Evolutionary conservation across 2,797 vertebrate species (phyloP), one percentile per base, ranked within the genome.

Genomic region (Betta splendens): DNA sequence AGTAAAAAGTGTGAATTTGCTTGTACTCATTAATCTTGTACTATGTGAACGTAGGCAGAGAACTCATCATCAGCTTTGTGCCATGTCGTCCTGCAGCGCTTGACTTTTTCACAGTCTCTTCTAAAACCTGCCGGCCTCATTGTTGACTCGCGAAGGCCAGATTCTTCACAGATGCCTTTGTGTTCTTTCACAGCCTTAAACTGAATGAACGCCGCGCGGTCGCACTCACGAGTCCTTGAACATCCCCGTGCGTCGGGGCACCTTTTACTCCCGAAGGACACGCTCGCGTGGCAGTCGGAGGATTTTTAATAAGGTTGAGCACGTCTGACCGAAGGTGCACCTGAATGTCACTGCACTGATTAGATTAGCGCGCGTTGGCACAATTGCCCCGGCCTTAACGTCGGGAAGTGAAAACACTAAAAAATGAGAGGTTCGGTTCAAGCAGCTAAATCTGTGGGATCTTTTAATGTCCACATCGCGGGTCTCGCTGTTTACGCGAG

Each of bases 311-410:
- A 47, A 29, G 38, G 33, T 49, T 7, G 3, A 2, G 11, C 44
- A 40, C 10, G 28, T 45, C 18, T 37, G 45, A 69, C 44, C 68
- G 56, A 16, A 17, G 42, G 47, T 12, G 21, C 32, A 55, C 33
- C 45, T 69, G 61, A 82, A 83, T 77, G 77, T 70, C 77, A 79
- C 54, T 32, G 62, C 61, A 67, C 25, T 56, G 49, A 71, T 78
- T 58, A 46, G n/a, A 69, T 80, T 64, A 64, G 16, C 9, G 72
- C 32, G 69, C 32, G 29, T 62, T 37, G 43, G 22, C 26, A 53
- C 33, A 23, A 10, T 13, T 11, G 20, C 25, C 67, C 25, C 36
- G 23, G 11, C 7, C 21, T 51, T 48, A 54, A 49, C 11, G 16
- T 50, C 37, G 42, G 49, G 29, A 47, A 28, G 28, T 36, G 13